Conservation (phyloP, 2,113 vertebrate species). For the Indri indri region DNA sequence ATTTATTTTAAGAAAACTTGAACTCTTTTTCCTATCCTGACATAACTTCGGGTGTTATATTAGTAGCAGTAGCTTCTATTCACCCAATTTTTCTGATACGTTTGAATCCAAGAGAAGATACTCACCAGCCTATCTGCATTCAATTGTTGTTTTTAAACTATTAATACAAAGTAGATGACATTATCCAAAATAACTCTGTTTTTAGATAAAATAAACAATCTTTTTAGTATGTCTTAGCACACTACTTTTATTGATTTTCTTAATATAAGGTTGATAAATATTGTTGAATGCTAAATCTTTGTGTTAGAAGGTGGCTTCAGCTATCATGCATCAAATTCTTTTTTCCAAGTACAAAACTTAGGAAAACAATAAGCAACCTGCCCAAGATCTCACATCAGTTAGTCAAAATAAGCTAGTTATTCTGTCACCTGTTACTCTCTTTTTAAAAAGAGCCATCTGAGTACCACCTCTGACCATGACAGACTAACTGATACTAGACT, state of each 20-base stretch:
- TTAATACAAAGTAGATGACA: background rate
- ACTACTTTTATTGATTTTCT: background rate
- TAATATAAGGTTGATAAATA: background rate
- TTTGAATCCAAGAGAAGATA: background rate
- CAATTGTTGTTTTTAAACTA: background rate
- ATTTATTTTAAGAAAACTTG: background rate
- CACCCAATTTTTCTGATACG: background rate
- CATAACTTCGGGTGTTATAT: background rate
- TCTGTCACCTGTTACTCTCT: background rate
- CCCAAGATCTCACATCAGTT: background rate
- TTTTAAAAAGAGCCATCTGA: background rate
- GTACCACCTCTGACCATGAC: background rate
- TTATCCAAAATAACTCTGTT: background rate
- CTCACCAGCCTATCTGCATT: background rate
- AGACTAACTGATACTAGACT: background rate
- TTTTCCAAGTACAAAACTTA: background rate
- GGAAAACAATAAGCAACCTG: background rate
- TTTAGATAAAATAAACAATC: background rate
- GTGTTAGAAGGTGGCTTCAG: background rate
- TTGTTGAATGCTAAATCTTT: background rate
- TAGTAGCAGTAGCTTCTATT: background rate
- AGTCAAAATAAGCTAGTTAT: background rate
- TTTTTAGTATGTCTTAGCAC: background rate
- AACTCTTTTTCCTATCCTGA: background rate
- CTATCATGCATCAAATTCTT: background rate